Evolutionary conservation across 2,797 vertebrate species (phyloP).

Genomic region (Miichthys miiuy): DNA sequence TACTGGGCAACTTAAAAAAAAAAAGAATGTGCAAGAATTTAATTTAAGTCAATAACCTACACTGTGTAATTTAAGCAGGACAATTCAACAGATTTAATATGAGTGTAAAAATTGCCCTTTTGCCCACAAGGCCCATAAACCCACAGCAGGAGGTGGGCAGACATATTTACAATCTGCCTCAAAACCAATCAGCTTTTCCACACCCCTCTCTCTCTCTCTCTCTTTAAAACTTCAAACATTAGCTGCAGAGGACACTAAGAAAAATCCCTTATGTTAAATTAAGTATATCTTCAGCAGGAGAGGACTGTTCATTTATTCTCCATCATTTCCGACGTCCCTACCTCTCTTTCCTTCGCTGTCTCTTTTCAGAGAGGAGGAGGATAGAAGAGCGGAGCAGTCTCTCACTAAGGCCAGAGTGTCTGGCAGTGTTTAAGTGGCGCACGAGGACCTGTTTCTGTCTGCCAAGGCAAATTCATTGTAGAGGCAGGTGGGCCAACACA

Average conservation of each 20-base stretch:
- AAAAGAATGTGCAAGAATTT: constrained; percentile 64
- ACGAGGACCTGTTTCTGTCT: constrained; percentile 76
- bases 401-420: constrained; percentile 74
- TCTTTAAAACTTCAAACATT: constrained; percentile 68
- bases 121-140: constrained; percentile 70
- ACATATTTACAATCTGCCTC: constrained; percentile 76
- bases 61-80: constrained; percentile 60
- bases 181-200: constrained; percentile 53
- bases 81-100: constrained; percentile 63
- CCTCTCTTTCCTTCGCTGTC: constrained; percentile 38
- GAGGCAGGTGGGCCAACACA: constrained; percentile 79
- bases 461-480: constrained; percentile 81
- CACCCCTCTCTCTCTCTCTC: background rate
- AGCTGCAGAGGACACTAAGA: constrained; percentile 69
- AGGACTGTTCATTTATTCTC: constrained; percentile 66
- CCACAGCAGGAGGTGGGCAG: constrained; percentile 69
- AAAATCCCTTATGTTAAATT: constrained; percentile 65
- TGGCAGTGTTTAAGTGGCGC: constrained; percentile 80
- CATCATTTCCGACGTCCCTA: constrained; percentile 45
- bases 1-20: constrained; percentile 57
- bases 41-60: constrained; percentile 62
- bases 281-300: constrained; percentile 65
- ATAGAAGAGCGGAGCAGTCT: constrained; percentile 63
- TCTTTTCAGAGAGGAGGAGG: constrained; percentile 49
- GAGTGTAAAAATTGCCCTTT: constrained; percentile 57